phyloP scores from a whole-genome alignment of 2,797 vertebrate genomes.

The Sciaenops ocellatus region DNA sequence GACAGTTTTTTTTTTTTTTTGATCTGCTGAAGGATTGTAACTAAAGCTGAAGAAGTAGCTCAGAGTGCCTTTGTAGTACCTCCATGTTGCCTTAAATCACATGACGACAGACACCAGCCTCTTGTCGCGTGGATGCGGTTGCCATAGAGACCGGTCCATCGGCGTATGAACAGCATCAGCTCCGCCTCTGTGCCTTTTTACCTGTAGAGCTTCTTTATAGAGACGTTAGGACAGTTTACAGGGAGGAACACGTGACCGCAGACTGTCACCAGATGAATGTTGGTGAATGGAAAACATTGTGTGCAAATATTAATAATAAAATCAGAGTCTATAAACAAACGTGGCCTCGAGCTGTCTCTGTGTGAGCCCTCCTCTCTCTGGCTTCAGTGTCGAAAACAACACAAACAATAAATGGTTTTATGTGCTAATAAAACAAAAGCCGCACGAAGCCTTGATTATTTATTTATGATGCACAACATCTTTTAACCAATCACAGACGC shows the following conservation, averaged over 20 bases:
- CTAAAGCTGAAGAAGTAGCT: constrained; percentile 8
- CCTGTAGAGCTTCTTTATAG: not conserved
- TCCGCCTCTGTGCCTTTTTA: constrained; percentile 25
- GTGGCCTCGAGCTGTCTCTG: not conserved
- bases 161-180: not conserved
- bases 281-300: constrained; percentile 20
- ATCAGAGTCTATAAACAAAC: constrained; percentile 28
- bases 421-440: constrained; percentile 39
- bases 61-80: constrained; percentile 36
- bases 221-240: constrained; percentile 8
- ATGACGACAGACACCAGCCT: not conserved
- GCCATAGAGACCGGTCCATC: constrained; percentile 21
- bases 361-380: not conserved
- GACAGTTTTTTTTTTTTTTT: not conserved
- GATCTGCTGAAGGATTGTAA: constrained; percentile 23
- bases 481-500: constrained; percentile 17
- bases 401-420: constrained; percentile 28
- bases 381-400: constrained; percentile 5
- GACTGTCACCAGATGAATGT: constrained; percentile 1
- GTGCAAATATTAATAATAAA: constrained; percentile 40
- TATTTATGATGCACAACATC: constrained; percentile 32
- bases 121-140: constrained; percentile 12
- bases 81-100: constrained; percentile 28
- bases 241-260: not conserved
- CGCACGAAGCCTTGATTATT: constrained; percentile 33